Conservation (phyloP, 2,113 vertebrate species). For the Macrotis lagotis region DNA sequence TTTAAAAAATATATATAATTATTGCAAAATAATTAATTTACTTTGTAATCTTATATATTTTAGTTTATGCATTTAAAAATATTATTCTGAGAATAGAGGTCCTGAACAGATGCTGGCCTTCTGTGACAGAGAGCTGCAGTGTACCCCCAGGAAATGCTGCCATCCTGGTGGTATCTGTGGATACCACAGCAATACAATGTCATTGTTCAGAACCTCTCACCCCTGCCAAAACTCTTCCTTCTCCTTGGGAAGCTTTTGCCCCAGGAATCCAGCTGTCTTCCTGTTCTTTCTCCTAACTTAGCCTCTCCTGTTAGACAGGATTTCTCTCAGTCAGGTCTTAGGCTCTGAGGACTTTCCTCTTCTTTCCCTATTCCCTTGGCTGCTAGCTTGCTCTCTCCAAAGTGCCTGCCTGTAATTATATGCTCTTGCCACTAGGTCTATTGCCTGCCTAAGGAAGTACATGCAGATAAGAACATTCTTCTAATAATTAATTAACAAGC, state of each 20-base stretch:
- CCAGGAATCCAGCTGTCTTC: background rate
- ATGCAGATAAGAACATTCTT: conserved; percentile 74
- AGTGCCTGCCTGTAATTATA: conserved; percentile 19
- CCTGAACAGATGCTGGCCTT: background rate
- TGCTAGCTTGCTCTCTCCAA: conserved; percentile 9
- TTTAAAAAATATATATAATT: background rate
- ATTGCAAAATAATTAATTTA: background rate
- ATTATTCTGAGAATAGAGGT: background rate
- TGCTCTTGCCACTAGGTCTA: conserved; percentile 21
- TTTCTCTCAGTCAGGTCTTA: background rate
- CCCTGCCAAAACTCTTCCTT: background rate
- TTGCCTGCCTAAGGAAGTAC: conserved; percentile 77
- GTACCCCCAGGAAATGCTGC: background rate
- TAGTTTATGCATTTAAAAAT: background rate
- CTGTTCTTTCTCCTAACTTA: background rate
- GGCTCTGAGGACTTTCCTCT: conserved; percentile 17
- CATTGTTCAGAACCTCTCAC: background rate
- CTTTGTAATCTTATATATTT: background rate
- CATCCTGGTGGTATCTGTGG: background rate
- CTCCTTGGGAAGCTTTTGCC: too few species aligned
- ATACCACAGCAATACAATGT: background rate
- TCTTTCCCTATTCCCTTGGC: background rate
- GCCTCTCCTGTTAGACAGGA: background rate
- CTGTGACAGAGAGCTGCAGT: background rate
- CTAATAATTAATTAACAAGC: conserved; percentile 80